These are phyloP conservation scores for Elegia similella DNA, from an alignment of 2,888 invertebrate species.

Conservation along the genomic window DNA sequence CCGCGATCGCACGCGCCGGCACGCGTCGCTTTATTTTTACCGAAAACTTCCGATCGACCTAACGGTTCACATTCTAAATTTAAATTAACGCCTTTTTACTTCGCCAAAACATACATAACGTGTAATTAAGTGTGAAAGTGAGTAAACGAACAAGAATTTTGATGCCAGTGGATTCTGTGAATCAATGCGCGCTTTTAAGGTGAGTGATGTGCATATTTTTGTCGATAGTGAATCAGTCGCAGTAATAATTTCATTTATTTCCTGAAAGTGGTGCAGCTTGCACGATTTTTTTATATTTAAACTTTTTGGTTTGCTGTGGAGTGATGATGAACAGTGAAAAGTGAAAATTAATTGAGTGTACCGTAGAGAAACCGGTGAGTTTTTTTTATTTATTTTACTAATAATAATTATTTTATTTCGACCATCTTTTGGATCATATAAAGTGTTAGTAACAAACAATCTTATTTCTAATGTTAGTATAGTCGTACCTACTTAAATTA, in stretches of 20 bases:
- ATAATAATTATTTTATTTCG: too few species aligned
- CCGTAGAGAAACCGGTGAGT: too few species aligned
- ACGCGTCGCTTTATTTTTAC: constrained; percentile 51
- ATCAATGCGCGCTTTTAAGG: constrained; percentile 8
- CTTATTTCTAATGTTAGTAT: too few species aligned
- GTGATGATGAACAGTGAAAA: neutral
- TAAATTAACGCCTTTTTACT: constrained; percentile 4
- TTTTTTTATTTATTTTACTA: too few species aligned
- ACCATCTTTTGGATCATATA: too few species aligned
- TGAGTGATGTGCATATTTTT: constrained; percentile 17
- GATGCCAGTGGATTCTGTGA: constrained; percentile 7
- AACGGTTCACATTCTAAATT: constrained; percentile 36
- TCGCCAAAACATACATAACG: neutral
- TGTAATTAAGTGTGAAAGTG: constrained; percentile 10
- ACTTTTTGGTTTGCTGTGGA: neutral
- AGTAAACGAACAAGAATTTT: constrained; percentile 7
- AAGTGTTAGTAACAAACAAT: too few species aligned
- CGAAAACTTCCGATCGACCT: constrained; percentile 46
- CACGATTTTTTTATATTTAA: neutral
- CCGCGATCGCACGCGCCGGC: constrained; percentile 40
- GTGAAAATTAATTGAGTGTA: neutral
- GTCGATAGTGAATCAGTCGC: constrained; percentile 12
- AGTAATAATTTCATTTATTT: constrained; percentile 1
- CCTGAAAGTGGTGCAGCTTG: neutral
- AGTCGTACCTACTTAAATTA: too few species aligned